Conservation (phyloP, 2,113 vertebrate species). For the Hippoglossus stenolepis region DNA sequence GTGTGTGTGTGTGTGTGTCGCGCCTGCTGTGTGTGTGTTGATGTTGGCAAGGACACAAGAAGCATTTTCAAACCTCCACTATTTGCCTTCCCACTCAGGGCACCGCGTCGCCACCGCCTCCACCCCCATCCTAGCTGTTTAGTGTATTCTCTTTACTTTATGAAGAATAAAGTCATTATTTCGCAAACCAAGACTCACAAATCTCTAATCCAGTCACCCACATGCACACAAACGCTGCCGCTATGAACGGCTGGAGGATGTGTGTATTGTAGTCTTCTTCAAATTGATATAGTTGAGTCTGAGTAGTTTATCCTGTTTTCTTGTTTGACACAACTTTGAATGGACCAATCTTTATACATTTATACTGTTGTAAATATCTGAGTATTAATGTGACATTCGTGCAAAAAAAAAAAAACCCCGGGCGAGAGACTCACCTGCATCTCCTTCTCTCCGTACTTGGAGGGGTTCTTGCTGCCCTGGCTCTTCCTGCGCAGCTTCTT, state of each 20-base stretch:
- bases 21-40: slow-evolving; percentile 9
- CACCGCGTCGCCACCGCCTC: slow-evolving; percentile 42
- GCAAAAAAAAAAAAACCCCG: neutral
- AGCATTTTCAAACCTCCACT: slow-evolving; percentile 69
- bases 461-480: slow-evolving; percentile 98
- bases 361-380: neutral
- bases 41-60: slow-evolving; percentile 39
- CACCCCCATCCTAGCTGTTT: slow-evolving; percentile 59
- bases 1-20: slow-evolving; percentile 3
- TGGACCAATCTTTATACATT: neutral
- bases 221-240: slow-evolving; percentile 9
- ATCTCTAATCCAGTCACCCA: slow-evolving; percentile 48
- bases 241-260: neutral
- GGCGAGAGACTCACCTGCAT: slow-evolving; percentile 88
- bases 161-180: slow-evolving; percentile 50
- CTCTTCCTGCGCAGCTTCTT: slow-evolving; percentile 99
- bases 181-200: slow-evolving; percentile 26
- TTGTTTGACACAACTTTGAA: too few relatives aligned
- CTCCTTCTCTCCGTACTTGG: slow-evolving; percentile 98
- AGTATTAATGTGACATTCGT: neutral
- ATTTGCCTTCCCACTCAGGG: slow-evolving; percentile 69
- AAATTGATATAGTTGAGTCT: neutral
- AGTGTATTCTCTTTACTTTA: slow-evolving; percentile 54
- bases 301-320: neutral
- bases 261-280: neutral